Percentiles rank a stretch among this genome's conserved stretches.
phyloP scores from a whole-genome alignment of 2,113 vertebrate species.

The Trichomycterus rosablanca region DNA sequence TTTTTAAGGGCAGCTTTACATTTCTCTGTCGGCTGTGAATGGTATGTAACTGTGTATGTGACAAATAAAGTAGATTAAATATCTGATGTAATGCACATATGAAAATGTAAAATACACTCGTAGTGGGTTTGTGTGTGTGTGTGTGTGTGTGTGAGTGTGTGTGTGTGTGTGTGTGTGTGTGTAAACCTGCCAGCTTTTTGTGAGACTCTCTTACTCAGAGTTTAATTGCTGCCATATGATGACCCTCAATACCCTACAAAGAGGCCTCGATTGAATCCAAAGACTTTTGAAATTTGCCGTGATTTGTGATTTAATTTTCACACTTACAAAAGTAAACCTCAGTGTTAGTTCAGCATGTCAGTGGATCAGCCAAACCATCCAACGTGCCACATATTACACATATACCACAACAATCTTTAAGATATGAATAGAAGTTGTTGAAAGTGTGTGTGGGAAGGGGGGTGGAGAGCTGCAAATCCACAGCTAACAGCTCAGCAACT shows the following conservation, averaged over 20 bases:
- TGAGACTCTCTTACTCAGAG: not conserved
- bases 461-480: conserved; percentile 49
- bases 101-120: too few species aligned
- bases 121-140: conserved; percentile 5
- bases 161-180: too few species aligned
- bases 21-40: too few species aligned
- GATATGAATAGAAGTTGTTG: conserved; percentile 19
- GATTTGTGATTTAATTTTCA: not conserved
- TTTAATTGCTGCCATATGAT: conserved; percentile 31
- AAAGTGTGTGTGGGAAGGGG: conserved; percentile 5
- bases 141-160: not conserved
- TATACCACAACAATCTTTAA: conserved; percentile 1
- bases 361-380: conserved; percentile 1
- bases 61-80: too few species aligned
- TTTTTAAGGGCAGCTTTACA: too few species aligned
- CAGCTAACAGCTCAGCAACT: conserved; percentile 58
- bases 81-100: too few species aligned
- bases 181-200: too few species aligned
- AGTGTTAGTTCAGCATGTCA: not conserved
- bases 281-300: conserved; percentile 1
- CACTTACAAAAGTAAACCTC: not conserved
- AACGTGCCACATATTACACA: conserved; percentile 12
- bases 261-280: conserved; percentile 8
- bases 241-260: not conserved
- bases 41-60: too few species aligned